These are phyloP conservation scores for Ophthalmolycus amberensis DNA, from an alignment of 2,113 vertebrate species.

Conservation along the genomic window DNA sequence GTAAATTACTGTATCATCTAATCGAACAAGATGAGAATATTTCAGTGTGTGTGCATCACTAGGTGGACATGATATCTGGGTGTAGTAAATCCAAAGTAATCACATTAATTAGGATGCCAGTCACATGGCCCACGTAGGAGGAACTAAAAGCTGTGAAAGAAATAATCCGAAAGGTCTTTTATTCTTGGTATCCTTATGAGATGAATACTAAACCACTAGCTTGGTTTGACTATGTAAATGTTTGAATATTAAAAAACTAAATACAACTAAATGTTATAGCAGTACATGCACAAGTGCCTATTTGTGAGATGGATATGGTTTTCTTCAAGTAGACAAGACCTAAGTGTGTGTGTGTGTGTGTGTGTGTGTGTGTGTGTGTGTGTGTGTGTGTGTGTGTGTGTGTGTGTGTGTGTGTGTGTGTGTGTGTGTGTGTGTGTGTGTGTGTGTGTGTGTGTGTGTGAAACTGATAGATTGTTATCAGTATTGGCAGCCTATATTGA, in stretches of 20 bases:
- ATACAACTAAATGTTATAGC: neutral
- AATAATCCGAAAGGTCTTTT: neutral
- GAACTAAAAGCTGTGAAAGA: neutral
- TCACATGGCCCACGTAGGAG: neutral
- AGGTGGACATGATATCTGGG: neutral
- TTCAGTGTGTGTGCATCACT: neutral
- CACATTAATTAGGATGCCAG: neutral
- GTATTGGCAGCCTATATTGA: constrained; percentile 42
- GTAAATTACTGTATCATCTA: neutral
- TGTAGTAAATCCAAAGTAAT: neutral
- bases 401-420: constrained; percentile 4
- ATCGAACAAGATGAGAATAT: neutral
- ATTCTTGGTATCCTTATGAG: neutral
- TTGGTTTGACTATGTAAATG: neutral
- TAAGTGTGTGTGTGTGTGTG: neutral
- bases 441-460: constrained; percentile 32
- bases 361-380: constrained; percentile 31
- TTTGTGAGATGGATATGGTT: neutral
- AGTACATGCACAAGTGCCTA: neutral
- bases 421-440: constrained; percentile 4
- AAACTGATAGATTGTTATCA: constrained; percentile 30
- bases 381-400: neutral
- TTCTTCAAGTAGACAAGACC: neutral
- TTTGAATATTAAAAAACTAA: neutral
- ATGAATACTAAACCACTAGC: neutral